These are phyloP conservation scores for Mycetomoellerius zeteki DNA, from an alignment of 1,140 invertebrate genomes.

Conservation along the genomic window DNA sequence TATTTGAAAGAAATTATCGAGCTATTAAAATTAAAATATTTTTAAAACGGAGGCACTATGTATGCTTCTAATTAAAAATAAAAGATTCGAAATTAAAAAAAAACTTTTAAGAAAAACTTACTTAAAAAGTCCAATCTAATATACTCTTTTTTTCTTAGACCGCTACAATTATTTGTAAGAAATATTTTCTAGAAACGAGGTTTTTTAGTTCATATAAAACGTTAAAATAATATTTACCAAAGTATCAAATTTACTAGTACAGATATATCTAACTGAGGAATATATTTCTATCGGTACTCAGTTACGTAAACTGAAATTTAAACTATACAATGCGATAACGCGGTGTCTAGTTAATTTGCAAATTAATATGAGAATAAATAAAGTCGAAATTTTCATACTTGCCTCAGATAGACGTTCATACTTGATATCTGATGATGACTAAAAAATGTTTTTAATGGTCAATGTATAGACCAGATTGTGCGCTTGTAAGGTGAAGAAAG, in stretches of 20 bases:
- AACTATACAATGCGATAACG: neutral
- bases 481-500: slow-evolving; percentile 64
- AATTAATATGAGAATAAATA: slow-evolving; percentile 29
- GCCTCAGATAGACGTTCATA: neutral
- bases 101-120: neutral
- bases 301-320: neutral
- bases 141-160: neutral
- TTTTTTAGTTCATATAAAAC: neutral
- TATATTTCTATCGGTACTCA: neutral
- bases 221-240: neutral
- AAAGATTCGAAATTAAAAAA: neutral
- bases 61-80: neutral
- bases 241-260: neutral
- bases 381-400: slow-evolving; percentile 23
- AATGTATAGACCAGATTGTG: slow-evolving; percentile 13
- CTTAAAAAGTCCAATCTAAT: neutral
- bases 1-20: neutral
- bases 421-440: slow-evolving; percentile 32
- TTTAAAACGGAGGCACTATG: no score
- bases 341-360: neutral
- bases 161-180: neutral
- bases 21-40: neutral
- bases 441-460: slow-evolving; percentile 8
- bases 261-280: neutral
- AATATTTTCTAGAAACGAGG: neutral